Conservation (phyloP, 2,113 vertebrate genomes). For the Pipra filicauda region DNA sequence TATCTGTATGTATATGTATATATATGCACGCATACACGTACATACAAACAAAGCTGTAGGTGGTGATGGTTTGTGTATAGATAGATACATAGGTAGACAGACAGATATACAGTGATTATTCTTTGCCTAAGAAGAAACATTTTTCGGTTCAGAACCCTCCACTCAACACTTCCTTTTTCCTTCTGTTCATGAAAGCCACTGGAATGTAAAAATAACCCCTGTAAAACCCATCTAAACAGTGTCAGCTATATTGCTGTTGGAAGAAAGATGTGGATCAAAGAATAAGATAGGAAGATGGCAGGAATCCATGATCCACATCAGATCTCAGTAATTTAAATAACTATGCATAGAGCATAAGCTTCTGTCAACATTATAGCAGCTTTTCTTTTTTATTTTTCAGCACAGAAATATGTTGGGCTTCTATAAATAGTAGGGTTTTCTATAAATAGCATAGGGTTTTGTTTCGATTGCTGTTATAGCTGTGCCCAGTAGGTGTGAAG, state of each 20-base stretch:
- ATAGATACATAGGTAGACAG: neutral
- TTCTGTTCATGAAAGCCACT: neutral
- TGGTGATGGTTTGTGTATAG: accelerated
- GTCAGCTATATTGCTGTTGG: neutral
- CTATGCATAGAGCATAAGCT: neutral
- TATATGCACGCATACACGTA: accelerated
- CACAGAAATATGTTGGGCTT: neutral
- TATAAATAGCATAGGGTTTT: neutral
- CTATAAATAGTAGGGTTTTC: neutral
- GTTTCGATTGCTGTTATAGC: neutral
- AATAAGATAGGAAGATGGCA: neutral
- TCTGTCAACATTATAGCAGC: neutral
- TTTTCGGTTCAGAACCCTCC: neutral
- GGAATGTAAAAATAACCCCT: neutral
- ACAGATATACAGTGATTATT: neutral
- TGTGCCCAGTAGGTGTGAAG: neutral
- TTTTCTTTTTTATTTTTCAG: neutral
- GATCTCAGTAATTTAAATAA: neutral
- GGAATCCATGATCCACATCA: neutral
- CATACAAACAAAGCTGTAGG: neutral
- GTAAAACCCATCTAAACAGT: neutral
- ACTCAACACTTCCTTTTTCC: neutral
- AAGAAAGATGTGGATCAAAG: neutral
- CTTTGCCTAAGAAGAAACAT: neutral
- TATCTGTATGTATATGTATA: accelerated